Evolutionary conservation across 2,797 vertebrate species (phyloP), one percentile per base, ranked within the genome.

Genomic region (Ctenochaetus hawaiiensis): DNA sequence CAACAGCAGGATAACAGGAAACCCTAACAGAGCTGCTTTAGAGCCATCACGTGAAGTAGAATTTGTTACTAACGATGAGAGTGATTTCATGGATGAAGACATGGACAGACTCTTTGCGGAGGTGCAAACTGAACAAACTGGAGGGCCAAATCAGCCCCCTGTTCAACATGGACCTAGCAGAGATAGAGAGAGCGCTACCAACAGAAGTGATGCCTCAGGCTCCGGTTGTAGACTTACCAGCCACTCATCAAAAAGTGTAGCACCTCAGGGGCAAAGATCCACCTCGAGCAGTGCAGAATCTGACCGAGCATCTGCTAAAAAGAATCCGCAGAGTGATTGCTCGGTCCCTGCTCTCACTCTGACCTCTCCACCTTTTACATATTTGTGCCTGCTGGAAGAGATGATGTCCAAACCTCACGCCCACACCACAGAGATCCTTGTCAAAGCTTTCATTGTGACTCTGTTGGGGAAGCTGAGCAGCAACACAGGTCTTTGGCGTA

Each of bases 361-460:
- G 56, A 83, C 92, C 90, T 95, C 94, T 62, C 89, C 90, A 6
- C 96, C 96, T 11, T 98, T 98, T 85, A 96, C 94, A 0, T 99
- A 99, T 76, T 90, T 99, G 85, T 95, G 93, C 57, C 53, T 96
- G 69, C 83, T 99, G 1, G 94, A 96, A 37, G 51, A 82, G 37
- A 34, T 61, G 18, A 52, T 37, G 57, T 84, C 91, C 79, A 84
- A 78, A 81, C 18, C 80, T 62, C 92, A 89, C 2, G 78, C 82
- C 39, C 80, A 70, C 26, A 60, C 78, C 71, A 43, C 64, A 34
- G 78, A 91, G 81, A 86, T 98, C 63, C 93, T 89, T 64, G 81
- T 97, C 67, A 98, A 98, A 89, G 96, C 97, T 73, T 99, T 99
- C 90, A 97, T 99, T 72, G 97, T 99, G 73, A 99, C 98, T 26